Percentiles rank a stretch among this genome's conserved stretches.
Conservation (phyloP, 1,140 invertebrate species). For the Drosophila mayri region DNA sequence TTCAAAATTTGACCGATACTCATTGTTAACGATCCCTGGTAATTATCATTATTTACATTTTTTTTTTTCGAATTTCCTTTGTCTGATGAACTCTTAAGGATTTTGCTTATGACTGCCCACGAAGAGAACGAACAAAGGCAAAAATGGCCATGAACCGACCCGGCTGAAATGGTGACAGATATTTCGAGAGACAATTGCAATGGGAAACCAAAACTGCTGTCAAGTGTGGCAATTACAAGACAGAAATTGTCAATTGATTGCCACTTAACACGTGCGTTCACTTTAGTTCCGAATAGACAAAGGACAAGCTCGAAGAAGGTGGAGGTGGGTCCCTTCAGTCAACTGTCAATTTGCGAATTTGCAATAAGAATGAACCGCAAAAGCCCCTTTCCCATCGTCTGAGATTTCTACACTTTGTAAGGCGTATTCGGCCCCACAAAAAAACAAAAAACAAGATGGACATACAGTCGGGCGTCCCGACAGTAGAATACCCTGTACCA, state of each 20-base stretch:
- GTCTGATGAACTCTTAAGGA: neutral
- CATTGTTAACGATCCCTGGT: too few species aligned
- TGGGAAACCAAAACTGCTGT: slow-evolving; percentile 17
- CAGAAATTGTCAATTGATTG: slow-evolving; percentile 69
- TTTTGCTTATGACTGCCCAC: slow-evolving; percentile 18
- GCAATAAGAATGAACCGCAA: slow-evolving; percentile 8
- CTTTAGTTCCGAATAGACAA: slow-evolving; percentile 28
- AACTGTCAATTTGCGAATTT: slow-evolving; percentile 35
- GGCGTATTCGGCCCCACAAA: neutral
- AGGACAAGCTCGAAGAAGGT: neutral
- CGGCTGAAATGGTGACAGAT: slow-evolving; percentile 16
- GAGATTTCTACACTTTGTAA: neutral
- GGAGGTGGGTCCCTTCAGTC: slow-evolving; percentile 7
- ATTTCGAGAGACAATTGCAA: slow-evolving; percentile 19
- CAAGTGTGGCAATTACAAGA: slow-evolving; percentile 65
- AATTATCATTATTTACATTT: too few species aligned
- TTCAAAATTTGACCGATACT: too few species aligned
- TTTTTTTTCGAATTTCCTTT: slow-evolving; percentile 13
- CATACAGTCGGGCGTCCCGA: too few species aligned
- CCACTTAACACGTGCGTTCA: slow-evolving; percentile 68
- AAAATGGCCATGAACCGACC: neutral
- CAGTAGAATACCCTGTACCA: too few species aligned
- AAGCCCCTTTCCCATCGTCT: slow-evolving; percentile 22
- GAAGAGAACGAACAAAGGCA: slow-evolving; percentile 10
- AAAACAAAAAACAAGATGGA: too few species aligned